These are phyloP conservation scores for Acanthopagrus latus DNA, from an alignment of 2,797 vertebrate species.

Conservation along the genomic window DNA sequence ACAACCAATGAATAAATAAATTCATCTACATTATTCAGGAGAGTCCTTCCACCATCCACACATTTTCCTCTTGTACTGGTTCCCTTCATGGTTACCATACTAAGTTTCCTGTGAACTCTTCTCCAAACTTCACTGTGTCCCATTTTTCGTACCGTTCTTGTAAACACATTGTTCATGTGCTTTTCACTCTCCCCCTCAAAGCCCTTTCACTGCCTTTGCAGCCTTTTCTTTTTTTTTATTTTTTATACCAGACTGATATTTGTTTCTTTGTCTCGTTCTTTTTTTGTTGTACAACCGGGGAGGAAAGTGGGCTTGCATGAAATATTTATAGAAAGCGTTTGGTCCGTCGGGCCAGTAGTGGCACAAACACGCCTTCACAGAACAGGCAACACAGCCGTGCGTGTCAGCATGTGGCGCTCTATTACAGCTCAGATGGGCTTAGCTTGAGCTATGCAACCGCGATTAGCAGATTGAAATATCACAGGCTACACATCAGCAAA, in stretches of 20 bases:
- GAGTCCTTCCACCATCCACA: background rate
- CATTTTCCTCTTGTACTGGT: background rate
- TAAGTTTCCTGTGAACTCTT: constrained; percentile 25
- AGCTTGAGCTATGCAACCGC: constrained; percentile 22
- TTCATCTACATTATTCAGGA: constrained; percentile 5
- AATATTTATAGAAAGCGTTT: constrained; percentile 74
- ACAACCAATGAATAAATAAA: background rate
- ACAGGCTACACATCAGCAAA: constrained; percentile 14
- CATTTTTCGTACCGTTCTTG: constrained; percentile 28
- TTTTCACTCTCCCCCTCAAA: constrained; percentile 41
- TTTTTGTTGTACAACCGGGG: constrained; percentile 41
- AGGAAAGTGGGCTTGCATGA: constrained; percentile 66
- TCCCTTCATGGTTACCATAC: background rate
- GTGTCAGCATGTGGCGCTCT: constrained; percentile 42
- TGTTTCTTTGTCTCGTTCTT: constrained; percentile 57
- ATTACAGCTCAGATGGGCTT: constrained; percentile 37
- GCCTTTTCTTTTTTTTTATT: constrained; percentile 39
- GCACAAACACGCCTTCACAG: constrained; percentile 56
- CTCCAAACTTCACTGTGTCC: constrained; percentile 16
- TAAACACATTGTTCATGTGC: constrained; percentile 40
- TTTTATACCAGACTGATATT: constrained; percentile 39
- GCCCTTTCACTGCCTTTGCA: constrained; percentile 38
- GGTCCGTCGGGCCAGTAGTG: constrained; percentile 36
- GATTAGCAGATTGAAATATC: constrained; percentile 48
- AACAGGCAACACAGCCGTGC: constrained; percentile 18